Base-by-base conservation (phyloP, 2,113 vertebrate species). In the Benitochromis conjunctus region DNA sequence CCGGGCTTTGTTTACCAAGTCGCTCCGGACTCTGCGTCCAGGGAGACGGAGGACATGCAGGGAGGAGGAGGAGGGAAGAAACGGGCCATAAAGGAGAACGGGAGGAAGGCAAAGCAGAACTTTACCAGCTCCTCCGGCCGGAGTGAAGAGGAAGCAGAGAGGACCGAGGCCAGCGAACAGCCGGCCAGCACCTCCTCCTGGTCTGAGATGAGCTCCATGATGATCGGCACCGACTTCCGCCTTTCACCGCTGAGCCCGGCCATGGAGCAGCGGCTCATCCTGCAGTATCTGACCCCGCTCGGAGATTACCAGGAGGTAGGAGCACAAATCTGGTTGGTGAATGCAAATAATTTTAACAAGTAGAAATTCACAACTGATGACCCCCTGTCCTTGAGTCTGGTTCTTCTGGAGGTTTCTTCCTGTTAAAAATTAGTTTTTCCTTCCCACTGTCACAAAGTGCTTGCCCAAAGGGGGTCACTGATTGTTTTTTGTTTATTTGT, bases 231-330 rank as follows among this genome's bases (percentile, higher is more conserved):
- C 9, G 99, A 98, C 93, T 98, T 98, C 48, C 94, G 96, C 3
- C 97, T 99, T 80, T 97, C 93, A 3, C 98, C 98, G 9, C 97
- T 99, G 94, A 99, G 97, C 87, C 88, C 97, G 1, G 97, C 97
- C 87, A 98, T 98, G 88, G 98, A 99, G 91, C 98, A 99, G 94
- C 97, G 98, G 66, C 97, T 99, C 34, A 97, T 99, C 94, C 96
- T 99, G 64, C 98, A 98, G 88, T 99, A 99, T 84, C 96, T 99
- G 89, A 98, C 98, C 0, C 98, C 98, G 0, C 92, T 99, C 13
- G 98, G 98, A 84, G 98, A 99, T 38, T 98, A 98, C 87, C 98
- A 99, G 94, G 98, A 99, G 98, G 98, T 99, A 89, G 97, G 90
- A 14, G 0, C 0, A 12, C 21, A 0, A 26, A 54, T 9, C 51